phyloP scores from a whole-genome alignment of 2,113 vertebrate species.

The Mesitornis unicolor region DNA sequence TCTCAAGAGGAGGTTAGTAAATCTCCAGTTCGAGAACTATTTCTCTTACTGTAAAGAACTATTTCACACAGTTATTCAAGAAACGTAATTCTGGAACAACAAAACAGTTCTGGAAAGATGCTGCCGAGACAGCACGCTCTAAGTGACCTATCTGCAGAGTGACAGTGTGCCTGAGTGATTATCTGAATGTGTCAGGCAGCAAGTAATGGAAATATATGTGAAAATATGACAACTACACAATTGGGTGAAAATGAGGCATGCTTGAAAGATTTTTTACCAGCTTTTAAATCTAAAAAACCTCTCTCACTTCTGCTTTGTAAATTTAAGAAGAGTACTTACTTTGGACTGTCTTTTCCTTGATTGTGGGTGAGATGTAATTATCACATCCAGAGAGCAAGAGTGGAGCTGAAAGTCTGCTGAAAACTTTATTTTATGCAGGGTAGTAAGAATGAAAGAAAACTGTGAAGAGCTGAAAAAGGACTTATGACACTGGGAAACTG shows the following conservation, averaged over 20 bases:
- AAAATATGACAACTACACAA: neutral
- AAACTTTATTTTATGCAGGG: neutral
- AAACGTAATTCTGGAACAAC: neutral
- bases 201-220: neutral
- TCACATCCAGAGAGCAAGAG: neutral
- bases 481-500: neutral
- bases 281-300: neutral
- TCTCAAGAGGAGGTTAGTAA: neutral
- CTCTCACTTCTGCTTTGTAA: neutral
- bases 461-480: neutral
- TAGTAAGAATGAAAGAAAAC: neutral
- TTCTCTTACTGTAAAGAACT: neutral
- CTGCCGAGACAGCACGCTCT: neutral
- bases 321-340: neutral
- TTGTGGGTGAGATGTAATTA: neutral
- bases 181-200: neutral
- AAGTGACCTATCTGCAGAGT: neutral
- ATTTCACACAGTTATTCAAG: neutral
- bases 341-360: neutral
- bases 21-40: neutral
- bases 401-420: neutral
- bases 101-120: neutral
- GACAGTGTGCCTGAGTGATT: neutral
- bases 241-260: neutral
- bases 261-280: neutral